Conservation (phyloP, 2,797 vertebrate genomes). For the Oreochromis grahami region DNA sequence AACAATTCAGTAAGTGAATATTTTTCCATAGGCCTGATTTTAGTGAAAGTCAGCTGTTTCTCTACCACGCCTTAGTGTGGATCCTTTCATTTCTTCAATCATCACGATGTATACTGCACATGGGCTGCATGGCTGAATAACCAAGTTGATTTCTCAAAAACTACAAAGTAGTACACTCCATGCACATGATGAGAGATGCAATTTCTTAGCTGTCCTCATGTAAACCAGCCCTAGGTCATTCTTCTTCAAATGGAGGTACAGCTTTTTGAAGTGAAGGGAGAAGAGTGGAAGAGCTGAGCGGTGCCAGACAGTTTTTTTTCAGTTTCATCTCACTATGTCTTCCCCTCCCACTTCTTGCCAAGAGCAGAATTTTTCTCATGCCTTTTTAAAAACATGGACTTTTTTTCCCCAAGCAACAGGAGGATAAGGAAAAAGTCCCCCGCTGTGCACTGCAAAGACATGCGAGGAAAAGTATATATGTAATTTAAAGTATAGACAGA, state of each 20-base stretch:
- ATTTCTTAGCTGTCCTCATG: neutral
- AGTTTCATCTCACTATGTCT: constrained; percentile 4
- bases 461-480: neutral
- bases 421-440: neutral
- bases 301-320: neutral
- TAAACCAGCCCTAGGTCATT: neutral
- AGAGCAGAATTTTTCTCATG: neutral
- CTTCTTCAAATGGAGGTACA: neutral
- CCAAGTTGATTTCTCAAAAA: neutral
- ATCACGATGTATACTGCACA: neutral
- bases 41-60: neutral
- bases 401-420: neutral
- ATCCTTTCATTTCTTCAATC: neutral
- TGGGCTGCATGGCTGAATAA: neutral
- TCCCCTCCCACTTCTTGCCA: neutral
- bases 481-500: neutral
- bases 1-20: neutral
- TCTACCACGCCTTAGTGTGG: neutral
- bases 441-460: neutral
- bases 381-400: neutral
- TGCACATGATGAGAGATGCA: neutral
- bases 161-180: neutral
- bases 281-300: neutral
- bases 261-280: constrained; percentile 16
- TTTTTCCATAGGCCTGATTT: neutral